Base-by-base conservation (phyloP, 2,888 invertebrate species). In the Falcaria lacertinaria region DNA sequence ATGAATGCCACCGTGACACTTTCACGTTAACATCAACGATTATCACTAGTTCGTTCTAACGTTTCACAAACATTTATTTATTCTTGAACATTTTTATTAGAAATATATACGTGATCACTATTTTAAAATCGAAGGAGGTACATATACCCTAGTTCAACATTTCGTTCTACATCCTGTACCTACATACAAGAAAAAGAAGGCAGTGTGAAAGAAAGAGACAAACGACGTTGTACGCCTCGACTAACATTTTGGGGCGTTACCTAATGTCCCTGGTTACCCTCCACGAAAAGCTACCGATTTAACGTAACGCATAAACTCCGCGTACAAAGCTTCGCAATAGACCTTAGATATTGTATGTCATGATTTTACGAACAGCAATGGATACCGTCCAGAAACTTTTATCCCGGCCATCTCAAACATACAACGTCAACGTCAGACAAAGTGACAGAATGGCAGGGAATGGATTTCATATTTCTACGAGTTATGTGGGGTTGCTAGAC, bases 121-220 rank as follows among this genome's bases (percentile, higher is more conserved):
- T 44, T 54, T 50, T 48, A 67, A 64, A 66, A 52, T 64, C 61
- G 59, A 56, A 58, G 59, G 61, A 55, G 64, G 56, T 67, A n/a
- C n/a, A n/a, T n/a, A 64, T 65, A 66, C 58, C 64, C 57, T 69
- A 62, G 58, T 61, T 61, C 65, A 65, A 64, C 66, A 58, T 69
- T 69, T 63, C 60, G 60, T 69, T 58, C 57, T 47, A 56, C 54
- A 61, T 54, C 5, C 22, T 47, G 52, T 54, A 64, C 55, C n/a
- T n/a, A n/a, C n/a, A n/a, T n/a, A n/a, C n/a, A n/a, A n/a, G n/a
- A n/a, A n/a, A n/a, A n/a, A n/a, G n/a, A 56, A 63, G 63, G 63
- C 62, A 56, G 54, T 65, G 54, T 44, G 79, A 55, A 52, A 63
- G 83, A 86, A 67, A 75, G 83, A 78, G 86, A 86, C 74, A 64